Conservation (phyloP, 2,888 invertebrate genomes). For the Mechanitis mazaeus region DNA sequence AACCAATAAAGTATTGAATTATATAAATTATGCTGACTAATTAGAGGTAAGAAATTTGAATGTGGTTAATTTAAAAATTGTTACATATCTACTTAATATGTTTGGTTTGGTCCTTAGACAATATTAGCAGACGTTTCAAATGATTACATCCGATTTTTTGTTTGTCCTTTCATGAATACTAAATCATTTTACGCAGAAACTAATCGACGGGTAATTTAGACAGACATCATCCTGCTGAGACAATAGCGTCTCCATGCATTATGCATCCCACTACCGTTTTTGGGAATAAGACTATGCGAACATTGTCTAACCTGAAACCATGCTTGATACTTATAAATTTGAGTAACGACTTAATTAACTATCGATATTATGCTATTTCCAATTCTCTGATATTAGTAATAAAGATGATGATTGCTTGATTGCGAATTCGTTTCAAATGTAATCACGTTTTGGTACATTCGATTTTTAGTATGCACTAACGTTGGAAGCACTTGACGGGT, state of each 20-base stretch:
- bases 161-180: conserved; percentile 35
- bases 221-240: conserved; percentile 53
- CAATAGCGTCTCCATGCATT: conserved; percentile 44
- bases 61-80: too few species aligned
- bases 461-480: conserved; percentile 23
- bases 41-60: too few species aligned
- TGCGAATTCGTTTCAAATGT: conserved; percentile 14
- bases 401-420: conserved; percentile 6
- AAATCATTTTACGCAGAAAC: conserved; percentile 56
- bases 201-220: conserved; percentile 68
- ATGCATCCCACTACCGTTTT: conserved; percentile 36
- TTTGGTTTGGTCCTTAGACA: background rate
- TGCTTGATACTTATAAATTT: conserved; percentile 15
- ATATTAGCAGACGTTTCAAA: conserved; percentile 25
- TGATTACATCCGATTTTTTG: conserved; percentile 36
- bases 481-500: conserved; percentile 41
- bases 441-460: conserved; percentile 24
- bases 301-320: conserved; percentile 23
- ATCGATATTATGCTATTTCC: conserved; percentile 1
- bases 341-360: conserved; percentile 14
- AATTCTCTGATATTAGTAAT: background rate
- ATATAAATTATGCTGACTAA: too few species aligned
- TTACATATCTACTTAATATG: background rate
- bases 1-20: too few species aligned
- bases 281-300: conserved; percentile 29